Conservation (phyloP, 2,113 vertebrate species). For the Pseudorasbora parva region DNA sequence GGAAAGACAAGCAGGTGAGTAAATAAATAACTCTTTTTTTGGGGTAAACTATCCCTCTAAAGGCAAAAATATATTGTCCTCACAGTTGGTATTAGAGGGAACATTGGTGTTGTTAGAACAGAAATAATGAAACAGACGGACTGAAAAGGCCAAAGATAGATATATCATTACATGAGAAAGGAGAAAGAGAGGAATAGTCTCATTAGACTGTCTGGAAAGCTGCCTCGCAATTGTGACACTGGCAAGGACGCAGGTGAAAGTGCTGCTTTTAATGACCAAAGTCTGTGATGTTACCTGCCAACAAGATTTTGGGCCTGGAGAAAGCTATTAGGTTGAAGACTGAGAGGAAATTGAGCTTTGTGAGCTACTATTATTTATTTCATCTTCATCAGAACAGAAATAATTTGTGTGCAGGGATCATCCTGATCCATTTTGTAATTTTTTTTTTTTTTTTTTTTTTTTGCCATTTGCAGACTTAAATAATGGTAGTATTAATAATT, state of each 20-base stretch:
- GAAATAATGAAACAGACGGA: constrained; percentile 47
- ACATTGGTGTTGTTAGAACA: not conserved
- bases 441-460: not conserved
- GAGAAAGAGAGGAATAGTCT: constrained; percentile 25
- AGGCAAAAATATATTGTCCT: not conserved
- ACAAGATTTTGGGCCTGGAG: not conserved
- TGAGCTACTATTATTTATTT: not conserved
- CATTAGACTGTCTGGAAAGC: constrained; percentile 39
- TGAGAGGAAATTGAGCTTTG: not conserved
- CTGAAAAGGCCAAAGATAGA: constrained; percentile 27
- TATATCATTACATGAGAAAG: constrained; percentile 33
- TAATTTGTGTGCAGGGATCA: not conserved
- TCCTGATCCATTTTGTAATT: not conserved
- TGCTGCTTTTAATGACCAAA: constrained; percentile 30
- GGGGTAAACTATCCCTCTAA: not conserved
- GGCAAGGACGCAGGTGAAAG: constrained; percentile 11
- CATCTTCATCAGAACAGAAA: not conserved
- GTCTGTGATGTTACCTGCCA: constrained; percentile 27
- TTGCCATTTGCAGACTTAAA: not conserved
- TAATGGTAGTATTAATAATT: not conserved
- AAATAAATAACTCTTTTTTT: not conserved
- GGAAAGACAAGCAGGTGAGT: not conserved
- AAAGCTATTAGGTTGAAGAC: constrained; percentile 7
- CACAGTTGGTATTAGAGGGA: not conserved
- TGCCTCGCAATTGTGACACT: constrained; percentile 8